A percentile compares a stretch with the other conserved stretches of the same genome.
These are phyloP conservation scores for Leucosticte australis DNA, from an alignment of 2,113 vertebrate species.

Conservation along the genomic window DNA sequence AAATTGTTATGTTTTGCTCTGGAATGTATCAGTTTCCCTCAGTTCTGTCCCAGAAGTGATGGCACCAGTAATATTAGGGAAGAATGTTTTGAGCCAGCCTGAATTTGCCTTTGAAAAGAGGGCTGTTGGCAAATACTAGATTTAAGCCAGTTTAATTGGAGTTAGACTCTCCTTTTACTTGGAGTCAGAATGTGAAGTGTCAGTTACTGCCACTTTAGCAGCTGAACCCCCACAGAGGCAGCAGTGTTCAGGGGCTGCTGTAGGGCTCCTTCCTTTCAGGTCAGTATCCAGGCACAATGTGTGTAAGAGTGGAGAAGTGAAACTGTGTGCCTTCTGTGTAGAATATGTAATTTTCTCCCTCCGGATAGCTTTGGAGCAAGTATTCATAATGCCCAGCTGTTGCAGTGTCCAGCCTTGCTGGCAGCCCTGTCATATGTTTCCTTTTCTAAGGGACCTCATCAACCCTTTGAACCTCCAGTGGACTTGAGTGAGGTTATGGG, in stretches of 20 bases:
- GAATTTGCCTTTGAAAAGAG: background rate
- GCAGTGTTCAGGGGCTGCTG: background rate
- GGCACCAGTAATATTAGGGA: background rate
- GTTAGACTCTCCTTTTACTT: background rate
- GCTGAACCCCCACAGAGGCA: background rate
- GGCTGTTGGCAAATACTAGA: background rate
- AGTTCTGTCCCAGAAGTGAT: background rate
- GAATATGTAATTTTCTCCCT: accelerated
- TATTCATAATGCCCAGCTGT: background rate
- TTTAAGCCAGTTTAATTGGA: background rate
- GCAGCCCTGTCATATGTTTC: background rate
- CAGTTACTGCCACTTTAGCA: background rate
- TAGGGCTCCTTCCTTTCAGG: background rate
- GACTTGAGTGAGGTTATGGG: background rate
- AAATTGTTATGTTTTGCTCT: background rate
- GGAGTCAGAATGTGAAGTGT: background rate
- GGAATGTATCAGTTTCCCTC: background rate
- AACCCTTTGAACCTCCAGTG: background rate
- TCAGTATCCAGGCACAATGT: background rate
- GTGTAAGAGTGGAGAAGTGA: background rate
- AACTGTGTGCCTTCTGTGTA: background rate
- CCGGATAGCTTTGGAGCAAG: background rate
- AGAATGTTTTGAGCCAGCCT: background rate
- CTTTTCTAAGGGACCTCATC: background rate
- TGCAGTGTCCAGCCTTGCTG: background rate